Evolutionary conservation across 2,888 invertebrate genomes (phyloP), one percentile per base, ranked within the genome.

Genomic region (Drosophila colorata): DNA sequence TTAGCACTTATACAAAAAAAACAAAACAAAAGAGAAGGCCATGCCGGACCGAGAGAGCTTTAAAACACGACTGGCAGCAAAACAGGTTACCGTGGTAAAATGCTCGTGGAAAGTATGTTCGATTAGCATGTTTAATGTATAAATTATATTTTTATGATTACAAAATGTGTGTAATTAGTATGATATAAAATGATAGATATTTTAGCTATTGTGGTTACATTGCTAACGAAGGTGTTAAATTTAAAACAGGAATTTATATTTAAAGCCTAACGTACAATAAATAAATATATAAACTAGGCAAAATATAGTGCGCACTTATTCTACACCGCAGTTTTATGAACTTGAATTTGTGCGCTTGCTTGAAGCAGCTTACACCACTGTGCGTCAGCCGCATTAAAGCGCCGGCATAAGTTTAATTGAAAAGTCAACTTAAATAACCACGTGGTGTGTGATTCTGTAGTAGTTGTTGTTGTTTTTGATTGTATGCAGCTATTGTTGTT

Each of bases 401-500:
- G 66, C 61, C 52, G 59, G 74, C 80, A 79, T 71, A 71, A 84
- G 71, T 71, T 70, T 70, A 88, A 88, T 86, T 87, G 84, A 88
- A 80, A 87, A 73, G 67, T 69, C 57, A 79, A 87, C 76, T 79
- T 87, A 69, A 85, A 78, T 70, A 85, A 80, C 74, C 83, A 88
- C 83, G 88, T 88, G 83, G 83, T 74, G 77, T 38, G 56, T 66
- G 67, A 44, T 69, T 53, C 44, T 51, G 46, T 40, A 49, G 31
- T 59, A 66, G 44, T 41, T 71, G 28, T 67, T 51, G 13, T 47
- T 67, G 37, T 64, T 40, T 33, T 43, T 55, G 25, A 25, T 20
- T 16, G n/a, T 18, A 33, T 33, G 13, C 33, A 33, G 40, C n/a
- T 52, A 13, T 40, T 52, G 49, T 35, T 33, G 23, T 33, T 40